Conservation (phyloP, 2,888 invertebrate genomes). For the Meta bourneti region DNA sequence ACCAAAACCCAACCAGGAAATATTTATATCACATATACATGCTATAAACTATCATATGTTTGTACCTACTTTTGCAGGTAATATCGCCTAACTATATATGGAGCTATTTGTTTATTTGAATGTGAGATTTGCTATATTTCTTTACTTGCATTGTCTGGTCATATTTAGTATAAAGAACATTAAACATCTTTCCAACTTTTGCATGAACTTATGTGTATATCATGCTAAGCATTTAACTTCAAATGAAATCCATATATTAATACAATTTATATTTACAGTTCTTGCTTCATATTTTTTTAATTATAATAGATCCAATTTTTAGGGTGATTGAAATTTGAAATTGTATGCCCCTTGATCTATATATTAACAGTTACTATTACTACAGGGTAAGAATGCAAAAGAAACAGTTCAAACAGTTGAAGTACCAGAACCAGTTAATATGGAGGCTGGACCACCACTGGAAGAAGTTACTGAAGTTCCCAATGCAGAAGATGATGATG, state of each 20-base stretch:
- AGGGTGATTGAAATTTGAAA: not conserved
- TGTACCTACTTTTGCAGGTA: too few relatives aligned
- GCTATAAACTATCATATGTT: too few relatives aligned
- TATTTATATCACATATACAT: too few relatives aligned
- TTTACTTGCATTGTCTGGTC: too few relatives aligned
- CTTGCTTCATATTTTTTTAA: not conserved
- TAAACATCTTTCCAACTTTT: too few relatives aligned
- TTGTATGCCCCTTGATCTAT: not conserved
- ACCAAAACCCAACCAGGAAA: too few relatives aligned
- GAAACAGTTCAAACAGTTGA: not conserved
- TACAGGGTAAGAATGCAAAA: not conserved
- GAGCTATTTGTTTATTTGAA: too few relatives aligned
- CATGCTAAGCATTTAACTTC: not conserved
- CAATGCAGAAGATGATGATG: slow-evolving; percentile 2
- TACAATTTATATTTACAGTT: not conserved
- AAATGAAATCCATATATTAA: not conserved
- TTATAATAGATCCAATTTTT: not conserved
- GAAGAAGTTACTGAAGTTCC: not conserved
- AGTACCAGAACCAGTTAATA: not conserved
- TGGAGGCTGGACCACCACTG: not conserved
- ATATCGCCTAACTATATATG: too few relatives aligned
- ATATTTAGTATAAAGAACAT: too few relatives aligned
- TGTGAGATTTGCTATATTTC: too few relatives aligned
- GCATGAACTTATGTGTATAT: too few relatives aligned
- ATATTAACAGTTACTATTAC: too few relatives aligned